Evolutionary conservation across 2,797 vertebrate genomes (phyloP).

Genomic region (Spinibarbus caldwelli): DNA sequence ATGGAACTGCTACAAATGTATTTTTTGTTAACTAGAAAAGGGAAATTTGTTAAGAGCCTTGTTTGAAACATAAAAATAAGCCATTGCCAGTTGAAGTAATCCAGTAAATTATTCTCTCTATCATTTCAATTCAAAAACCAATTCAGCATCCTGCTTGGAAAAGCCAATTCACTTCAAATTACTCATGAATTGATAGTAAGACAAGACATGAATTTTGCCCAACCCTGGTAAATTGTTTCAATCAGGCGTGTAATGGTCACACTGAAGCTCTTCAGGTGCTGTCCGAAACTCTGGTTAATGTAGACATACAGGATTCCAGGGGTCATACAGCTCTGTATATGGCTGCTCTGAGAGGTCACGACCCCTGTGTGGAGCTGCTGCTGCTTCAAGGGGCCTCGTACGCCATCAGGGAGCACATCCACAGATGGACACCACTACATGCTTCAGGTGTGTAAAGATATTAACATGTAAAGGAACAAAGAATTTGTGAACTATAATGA

Average conservation of each 20-base stretch:
- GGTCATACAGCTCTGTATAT: conserved; percentile 95
- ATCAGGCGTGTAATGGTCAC: conserved; percentile 94
- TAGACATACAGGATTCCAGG: conserved; percentile 90
- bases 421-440: conserved; percentile 94
- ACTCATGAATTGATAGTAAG: not conserved
- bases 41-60: not conserved
- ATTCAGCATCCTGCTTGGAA: not conserved
- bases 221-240: not conserved
- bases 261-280: conserved; percentile 94
- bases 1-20: not conserved
- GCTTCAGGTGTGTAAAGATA: conserved; percentile 82
- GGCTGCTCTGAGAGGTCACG: conserved; percentile 89
- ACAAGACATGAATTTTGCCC: not conserved
- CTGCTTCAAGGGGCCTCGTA: conserved; percentile 91
- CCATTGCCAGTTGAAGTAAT: not conserved
- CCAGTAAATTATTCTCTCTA: not conserved
- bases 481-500: not conserved
- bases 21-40: not conserved
- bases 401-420: conserved; percentile 88
- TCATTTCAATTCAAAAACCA: not conserved
- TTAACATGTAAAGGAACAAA: not conserved
- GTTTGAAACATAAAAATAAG: not conserved
- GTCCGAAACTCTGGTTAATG: conserved; percentile 91
- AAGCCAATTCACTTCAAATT: not conserved
- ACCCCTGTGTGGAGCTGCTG: conserved; percentile 92